phyloP scores from a whole-genome alignment of 2,113 vertebrate species.

The Ctenodactylus gundi region DNA sequence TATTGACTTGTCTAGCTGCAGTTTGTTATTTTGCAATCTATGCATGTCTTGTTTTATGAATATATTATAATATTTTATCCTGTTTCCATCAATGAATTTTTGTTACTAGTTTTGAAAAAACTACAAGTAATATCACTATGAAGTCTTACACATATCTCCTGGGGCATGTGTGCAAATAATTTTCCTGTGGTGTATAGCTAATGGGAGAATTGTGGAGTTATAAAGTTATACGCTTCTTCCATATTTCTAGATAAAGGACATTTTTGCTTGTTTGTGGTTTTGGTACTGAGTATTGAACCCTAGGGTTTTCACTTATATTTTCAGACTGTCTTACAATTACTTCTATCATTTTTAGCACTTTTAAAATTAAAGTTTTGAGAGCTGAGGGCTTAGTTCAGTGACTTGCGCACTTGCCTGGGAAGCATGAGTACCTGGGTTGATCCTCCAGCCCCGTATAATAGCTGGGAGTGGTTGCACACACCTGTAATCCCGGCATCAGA shows the following conservation, averaged over 20 bases:
- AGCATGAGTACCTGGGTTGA: too few species aligned
- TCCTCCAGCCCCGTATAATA: too few species aligned
- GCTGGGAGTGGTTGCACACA: too few species aligned
- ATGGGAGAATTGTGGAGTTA: background rate
- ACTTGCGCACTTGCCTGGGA: too few species aligned
- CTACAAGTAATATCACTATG: background rate
- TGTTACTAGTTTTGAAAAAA: background rate
- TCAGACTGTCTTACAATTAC: background rate
- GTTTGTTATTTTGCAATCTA: background rate
- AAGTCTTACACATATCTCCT: background rate
- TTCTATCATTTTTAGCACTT: background rate
- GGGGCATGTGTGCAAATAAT: background rate
- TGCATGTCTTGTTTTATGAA: background rate
- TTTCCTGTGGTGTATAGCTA: background rate
- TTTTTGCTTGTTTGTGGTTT: background rate
- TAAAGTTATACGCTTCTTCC: background rate
- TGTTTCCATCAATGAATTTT: background rate
- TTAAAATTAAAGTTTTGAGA: background rate
- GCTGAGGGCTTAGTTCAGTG: too few species aligned
- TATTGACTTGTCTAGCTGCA: constrained; percentile 11
- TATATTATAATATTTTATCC: background rate
- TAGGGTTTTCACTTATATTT: background rate
- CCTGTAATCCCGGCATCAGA: too few species aligned
- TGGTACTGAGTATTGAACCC: background rate
- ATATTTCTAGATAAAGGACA: background rate